Percentiles rank a stretch among this genome's conserved stretches.
phyloP scores from a whole-genome alignment of 1,140 invertebrate species.

The Chymomyza costata region DNA sequence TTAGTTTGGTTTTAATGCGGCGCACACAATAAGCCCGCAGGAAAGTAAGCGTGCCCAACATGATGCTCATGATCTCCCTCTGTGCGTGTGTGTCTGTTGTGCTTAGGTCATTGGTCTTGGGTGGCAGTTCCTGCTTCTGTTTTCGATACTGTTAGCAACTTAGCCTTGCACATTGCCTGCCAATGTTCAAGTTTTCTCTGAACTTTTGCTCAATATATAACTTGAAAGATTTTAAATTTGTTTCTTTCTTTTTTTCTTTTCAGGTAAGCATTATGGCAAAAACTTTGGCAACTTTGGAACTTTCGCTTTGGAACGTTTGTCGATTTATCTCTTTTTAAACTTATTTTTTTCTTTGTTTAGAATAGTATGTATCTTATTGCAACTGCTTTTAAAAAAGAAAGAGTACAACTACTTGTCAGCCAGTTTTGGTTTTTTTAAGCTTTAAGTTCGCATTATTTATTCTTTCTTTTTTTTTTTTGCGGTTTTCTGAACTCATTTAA shows the following conservation, averaged over 20 bases:
- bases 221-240: constrained; percentile 28
- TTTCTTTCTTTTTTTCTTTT: constrained; percentile 20
- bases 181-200: neutral
- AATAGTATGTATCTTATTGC: too few relatives aligned
- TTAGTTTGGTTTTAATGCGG: constrained; percentile 18
- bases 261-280: constrained; percentile 54
- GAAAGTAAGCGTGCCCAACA: constrained; percentile 48
- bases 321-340: too few relatives aligned
- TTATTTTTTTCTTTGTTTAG: too few relatives aligned
- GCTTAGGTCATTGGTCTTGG: constrained; percentile 49
- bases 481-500: constrained; percentile 61
- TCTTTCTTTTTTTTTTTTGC: constrained; percentile 9
- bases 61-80: constrained; percentile 25
- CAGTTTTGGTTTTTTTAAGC: constrained; percentile 10
- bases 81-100: constrained; percentile 14
- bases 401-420: too few relatives aligned
- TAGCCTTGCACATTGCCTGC: too few relatives aligned
- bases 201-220: constrained; percentile 46
- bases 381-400: too few relatives aligned
- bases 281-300: constrained; percentile 25
- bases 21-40: constrained; percentile 47
- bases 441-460: constrained; percentile 14
- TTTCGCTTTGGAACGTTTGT: too few relatives aligned
- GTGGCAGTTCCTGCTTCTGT: too few relatives aligned
- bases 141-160: too few relatives aligned